These are phyloP conservation scores for Boleophthalmus pectinirostris DNA, from an alignment of 2,113 vertebrate species.

Conservation along the genomic window DNA sequence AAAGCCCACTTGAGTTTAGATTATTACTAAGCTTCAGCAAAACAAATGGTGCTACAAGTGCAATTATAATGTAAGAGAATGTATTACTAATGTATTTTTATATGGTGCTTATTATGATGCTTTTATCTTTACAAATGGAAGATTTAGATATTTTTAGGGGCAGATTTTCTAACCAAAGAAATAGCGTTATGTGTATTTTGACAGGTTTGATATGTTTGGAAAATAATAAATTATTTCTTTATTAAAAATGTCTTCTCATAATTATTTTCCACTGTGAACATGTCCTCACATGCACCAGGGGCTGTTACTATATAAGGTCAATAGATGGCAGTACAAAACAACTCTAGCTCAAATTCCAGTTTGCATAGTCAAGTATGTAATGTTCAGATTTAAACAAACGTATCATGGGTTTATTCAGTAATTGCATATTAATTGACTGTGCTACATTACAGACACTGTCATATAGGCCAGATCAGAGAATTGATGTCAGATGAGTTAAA, in stretches of 20 bases:
- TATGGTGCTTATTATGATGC: constrained; percentile 2
- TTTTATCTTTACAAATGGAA: constrained; percentile 37
- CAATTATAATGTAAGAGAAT: constrained; percentile 57
- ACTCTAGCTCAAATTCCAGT: not conserved
- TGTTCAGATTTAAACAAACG: not conserved
- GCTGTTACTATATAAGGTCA: not conserved
- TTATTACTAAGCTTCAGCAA: constrained; percentile 37
- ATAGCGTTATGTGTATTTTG: constrained; percentile 53
- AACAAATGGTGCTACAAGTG: constrained; percentile 59
- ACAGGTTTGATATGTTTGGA: constrained; percentile 48
- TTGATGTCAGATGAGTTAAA: no score
- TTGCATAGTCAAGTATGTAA: not conserved
- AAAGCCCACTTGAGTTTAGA: constrained; percentile 40
- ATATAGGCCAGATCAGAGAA: no score
- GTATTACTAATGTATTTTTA: constrained; percentile 39
- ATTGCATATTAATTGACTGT: no score
- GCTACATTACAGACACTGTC: no score
- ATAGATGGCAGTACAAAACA: not conserved
- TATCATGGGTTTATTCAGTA: not conserved
- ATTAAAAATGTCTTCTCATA: constrained; percentile 23
- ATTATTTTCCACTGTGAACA: not conserved
- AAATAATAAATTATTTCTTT: constrained; percentile 71
- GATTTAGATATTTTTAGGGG: constrained; percentile 16
- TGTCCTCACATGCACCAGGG: not conserved
- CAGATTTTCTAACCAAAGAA: constrained; percentile 35